A percentile compares a stretch with the other conserved stretches of the same genome.
Conservation (phyloP, 2,888 invertebrate species). For the Volucella bombylans region DNA sequence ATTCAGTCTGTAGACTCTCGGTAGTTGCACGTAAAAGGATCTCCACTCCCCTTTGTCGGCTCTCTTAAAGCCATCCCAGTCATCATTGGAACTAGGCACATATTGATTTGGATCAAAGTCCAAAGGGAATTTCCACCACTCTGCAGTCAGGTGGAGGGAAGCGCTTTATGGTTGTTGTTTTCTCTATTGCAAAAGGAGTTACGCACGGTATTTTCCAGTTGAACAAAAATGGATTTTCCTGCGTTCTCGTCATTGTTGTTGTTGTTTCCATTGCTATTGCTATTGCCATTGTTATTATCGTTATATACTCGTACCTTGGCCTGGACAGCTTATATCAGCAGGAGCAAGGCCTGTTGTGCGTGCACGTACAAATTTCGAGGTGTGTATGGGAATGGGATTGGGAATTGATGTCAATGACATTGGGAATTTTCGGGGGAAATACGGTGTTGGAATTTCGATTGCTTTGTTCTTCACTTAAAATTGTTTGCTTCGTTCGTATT, state of each 20-base stretch:
- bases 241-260: constrained; percentile 2
- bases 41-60: constrained; percentile 18
- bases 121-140: constrained; percentile 62
- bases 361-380: constrained; percentile 68
- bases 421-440: constrained; percentile 57
- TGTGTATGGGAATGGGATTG: constrained; percentile 69
- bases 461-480: constrained; percentile 46
- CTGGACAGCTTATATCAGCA: constrained; percentile 26
- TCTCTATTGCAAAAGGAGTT: constrained; percentile 40
- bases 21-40: constrained; percentile 33
- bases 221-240: constrained; percentile 67
- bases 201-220: constrained; percentile 72
- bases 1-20: constrained; percentile 45
- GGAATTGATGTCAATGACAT: constrained; percentile 73
- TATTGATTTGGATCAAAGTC: constrained; percentile 73
- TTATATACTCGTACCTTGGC: background rate
- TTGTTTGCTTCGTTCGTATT: constrained; percentile 26
- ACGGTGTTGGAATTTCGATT: constrained; percentile 59
- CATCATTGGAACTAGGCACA: constrained; percentile 51
- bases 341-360: constrained; percentile 40
- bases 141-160: background rate
- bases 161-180: constrained; percentile 38
- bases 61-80: constrained; percentile 17
- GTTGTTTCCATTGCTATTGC: no score
- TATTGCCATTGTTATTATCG: no score